Base-by-base conservation (phyloP, 2,113 vertebrate genomes). In the Mobula birostris region DNA sequence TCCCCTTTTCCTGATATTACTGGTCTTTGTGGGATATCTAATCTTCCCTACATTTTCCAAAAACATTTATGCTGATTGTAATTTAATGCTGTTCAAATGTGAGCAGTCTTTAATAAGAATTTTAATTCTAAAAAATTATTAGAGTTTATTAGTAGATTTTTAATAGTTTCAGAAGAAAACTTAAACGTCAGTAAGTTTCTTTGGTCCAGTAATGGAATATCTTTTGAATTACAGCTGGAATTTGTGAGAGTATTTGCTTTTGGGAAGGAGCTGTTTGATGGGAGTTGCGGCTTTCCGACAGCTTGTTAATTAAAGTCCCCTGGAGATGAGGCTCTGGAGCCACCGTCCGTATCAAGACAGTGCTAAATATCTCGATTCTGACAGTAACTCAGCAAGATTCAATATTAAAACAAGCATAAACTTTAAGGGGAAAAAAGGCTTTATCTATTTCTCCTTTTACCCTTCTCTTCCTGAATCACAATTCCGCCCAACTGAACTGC, bases 361-460 rank as follows among this genome's bases (percentile, higher is more conserved):
- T 95, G 97, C 97, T 97, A 97, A 97, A 95, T 96, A 97, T 96
- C 95, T 96, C 96, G 97, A 97, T 97, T 95, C 96, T 96, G 97
- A 97, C 97, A 96, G 97, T 96, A 96, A 97, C 96, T 96, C 68
- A 90, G 63, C 61, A 72, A 93, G 36, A 76, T 72, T 93, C 36
- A 76, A n/a, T 7, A 48, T 36, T 56, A 74, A 74, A 93, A 93
- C 72, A 48, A 56, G 72, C 72, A 40, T 8, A 66, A 4, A 17
- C 15, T 82, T 40, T 40, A 0, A 56, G 74, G 61, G 48, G 36
- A 3, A 66, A 63, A 32, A 90, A 68, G 27, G 7, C 70, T 17
- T 74, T 66, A 74, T 74, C 36, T 40, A 74, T 93, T 36, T 32
- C 90, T 21, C 21, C 32, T 6, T 72, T 70, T 40, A 2, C 32